phyloP scores from a whole-genome alignment of 2,113 vertebrate genomes.

The Sphaerodactylus townsendi region DNA sequence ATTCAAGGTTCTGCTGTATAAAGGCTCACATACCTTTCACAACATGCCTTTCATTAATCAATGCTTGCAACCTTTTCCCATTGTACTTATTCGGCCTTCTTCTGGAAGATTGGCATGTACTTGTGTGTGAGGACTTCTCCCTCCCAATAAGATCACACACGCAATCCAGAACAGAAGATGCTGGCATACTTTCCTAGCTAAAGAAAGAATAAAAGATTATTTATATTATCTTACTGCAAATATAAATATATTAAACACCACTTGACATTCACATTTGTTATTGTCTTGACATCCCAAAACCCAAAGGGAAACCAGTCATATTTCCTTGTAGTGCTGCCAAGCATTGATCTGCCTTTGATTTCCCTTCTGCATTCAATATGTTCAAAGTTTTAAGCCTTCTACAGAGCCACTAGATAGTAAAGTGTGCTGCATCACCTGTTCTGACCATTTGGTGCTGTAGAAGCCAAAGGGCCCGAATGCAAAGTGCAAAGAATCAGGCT shows the following conservation, averaged over 20 bases:
- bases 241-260: slow-evolving; percentile 40
- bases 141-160: slow-evolving; percentile 31
- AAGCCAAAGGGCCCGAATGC: neutral
- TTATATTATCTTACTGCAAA: slow-evolving; percentile 36
- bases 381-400: slow-evolving; percentile 30
- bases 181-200: slow-evolving; percentile 39
- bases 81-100: neutral
- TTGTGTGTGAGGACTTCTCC: neutral
- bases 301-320: slow-evolving; percentile 53
- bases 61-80: neutral
- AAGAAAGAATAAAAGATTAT: slow-evolving; percentile 30
- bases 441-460: neutral
- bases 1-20: neutral
- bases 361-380: slow-evolving; percentile 30
- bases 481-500: neutral
- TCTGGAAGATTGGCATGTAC: neutral
- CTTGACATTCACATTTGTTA: slow-evolving; percentile 51
- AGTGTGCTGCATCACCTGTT: neutral
- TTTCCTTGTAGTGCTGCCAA: slow-evolving; percentile 65
- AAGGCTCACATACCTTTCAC: neutral
- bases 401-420: slow-evolving; percentile 38
- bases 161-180: slow-evolving; percentile 53
- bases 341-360: slow-evolving; percentile 60
- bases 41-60: neutral
- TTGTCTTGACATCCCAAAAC: slow-evolving; percentile 56